A percentile compares a stretch with the other conserved stretches of the same genome.
Conservation (phyloP, 2,113 vertebrate species). For the Poeciliopsis occidentalis region DNA sequence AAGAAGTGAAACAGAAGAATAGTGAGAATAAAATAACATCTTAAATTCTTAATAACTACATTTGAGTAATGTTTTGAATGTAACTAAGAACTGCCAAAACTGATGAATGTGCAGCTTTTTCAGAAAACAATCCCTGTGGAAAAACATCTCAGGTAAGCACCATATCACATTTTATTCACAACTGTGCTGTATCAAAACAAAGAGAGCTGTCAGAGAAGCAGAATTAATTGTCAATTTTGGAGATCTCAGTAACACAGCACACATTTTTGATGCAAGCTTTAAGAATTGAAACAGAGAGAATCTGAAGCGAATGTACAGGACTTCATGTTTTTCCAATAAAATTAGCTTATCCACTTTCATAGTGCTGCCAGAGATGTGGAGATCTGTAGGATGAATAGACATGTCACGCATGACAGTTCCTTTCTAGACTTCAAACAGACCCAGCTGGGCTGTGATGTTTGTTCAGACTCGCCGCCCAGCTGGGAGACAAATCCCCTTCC, state of each 20-base stretch:
- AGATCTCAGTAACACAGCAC: background rate
- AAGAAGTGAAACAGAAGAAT: background rate
- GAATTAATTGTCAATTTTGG: background rate
- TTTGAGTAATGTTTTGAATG: background rate
- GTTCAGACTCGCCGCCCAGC: slow-evolving; percentile 54
- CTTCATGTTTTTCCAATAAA: background rate
- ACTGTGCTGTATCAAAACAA: background rate
- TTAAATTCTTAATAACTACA: background rate
- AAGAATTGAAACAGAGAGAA: background rate
- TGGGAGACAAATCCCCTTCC: slow-evolving; percentile 60
- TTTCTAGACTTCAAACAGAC: slow-evolving; percentile 44
- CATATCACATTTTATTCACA: slow-evolving; percentile 15
- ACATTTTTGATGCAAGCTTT: background rate
- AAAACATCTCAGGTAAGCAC: slow-evolving; percentile 8
- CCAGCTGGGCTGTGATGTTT: slow-evolving; percentile 19
- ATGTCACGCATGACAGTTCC: slow-evolving; percentile 13
- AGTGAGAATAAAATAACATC: background rate
- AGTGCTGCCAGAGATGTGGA: background rate
- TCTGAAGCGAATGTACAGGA: background rate
- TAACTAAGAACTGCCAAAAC: too few relatives aligned
- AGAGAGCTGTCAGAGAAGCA: background rate
- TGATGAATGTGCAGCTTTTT: background rate
- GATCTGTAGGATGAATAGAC: slow-evolving; percentile 16
- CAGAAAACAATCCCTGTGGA: slow-evolving; percentile 6
- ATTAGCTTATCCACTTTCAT: background rate